A percentile compares a stretch with the other conserved stretches of the same genome.
phyloP scores from a whole-genome alignment of 2,113 vertebrate species.

The Emydocephalus ijimae region DNA sequence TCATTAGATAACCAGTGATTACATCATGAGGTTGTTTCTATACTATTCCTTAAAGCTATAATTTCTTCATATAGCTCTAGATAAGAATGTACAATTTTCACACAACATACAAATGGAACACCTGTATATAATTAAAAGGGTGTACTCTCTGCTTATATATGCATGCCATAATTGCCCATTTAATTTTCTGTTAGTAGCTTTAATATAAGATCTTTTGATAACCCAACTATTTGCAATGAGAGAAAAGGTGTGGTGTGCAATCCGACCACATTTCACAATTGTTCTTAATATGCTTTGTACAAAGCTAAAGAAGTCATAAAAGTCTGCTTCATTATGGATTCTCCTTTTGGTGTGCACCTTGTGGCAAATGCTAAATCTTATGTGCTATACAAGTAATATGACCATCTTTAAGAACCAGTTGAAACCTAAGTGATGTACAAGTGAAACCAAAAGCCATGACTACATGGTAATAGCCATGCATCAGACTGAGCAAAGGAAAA shows the following conservation, averaged over 20 bases:
- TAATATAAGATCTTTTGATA: slow-evolving; percentile 5
- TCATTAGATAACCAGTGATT: not conserved
- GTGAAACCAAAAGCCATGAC: not conserved
- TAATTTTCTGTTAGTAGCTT: slow-evolving; percentile 17
- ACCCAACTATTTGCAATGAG: not conserved
- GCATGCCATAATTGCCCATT: not conserved
- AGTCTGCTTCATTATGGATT: not conserved
- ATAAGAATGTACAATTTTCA: slow-evolving; percentile 10
- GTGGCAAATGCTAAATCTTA: not conserved
- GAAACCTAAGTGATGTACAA: not conserved
- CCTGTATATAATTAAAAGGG: not conserved
- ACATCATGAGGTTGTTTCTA: not conserved
- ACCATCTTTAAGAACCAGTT: not conserved
- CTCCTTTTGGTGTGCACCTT: not conserved
- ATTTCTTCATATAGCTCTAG: slow-evolving; percentile 14
- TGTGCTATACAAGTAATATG: not conserved
- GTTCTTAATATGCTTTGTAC: not conserved
- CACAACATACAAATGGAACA: not conserved
- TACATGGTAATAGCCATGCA: not conserved
- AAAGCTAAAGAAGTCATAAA: not conserved
- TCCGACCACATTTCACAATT: slow-evolving; percentile 20
- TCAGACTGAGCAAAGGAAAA: not conserved
- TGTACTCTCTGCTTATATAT: slow-evolving; percentile 17
- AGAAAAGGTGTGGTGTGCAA: not conserved
- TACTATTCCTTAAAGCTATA: not conserved